phyloP scores from a whole-genome alignment of 1,140 invertebrate genomes.

The Drosophila prosaltans region DNA sequence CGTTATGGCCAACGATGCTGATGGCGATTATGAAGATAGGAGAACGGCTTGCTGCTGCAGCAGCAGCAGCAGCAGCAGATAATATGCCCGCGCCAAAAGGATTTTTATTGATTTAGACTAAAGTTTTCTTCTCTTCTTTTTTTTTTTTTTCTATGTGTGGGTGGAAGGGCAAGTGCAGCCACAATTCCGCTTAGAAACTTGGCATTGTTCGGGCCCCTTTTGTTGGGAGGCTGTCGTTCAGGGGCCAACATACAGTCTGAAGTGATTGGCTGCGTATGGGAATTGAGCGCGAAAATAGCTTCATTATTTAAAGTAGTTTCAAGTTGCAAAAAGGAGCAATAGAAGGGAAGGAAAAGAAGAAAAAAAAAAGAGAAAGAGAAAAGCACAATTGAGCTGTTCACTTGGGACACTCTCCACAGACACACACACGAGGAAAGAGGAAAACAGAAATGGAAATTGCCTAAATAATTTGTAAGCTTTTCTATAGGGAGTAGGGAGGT shows the following conservation, averaged over 20 bases:
- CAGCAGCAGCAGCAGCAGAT: conserved; percentile 1
- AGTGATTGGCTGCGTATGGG: conserved; percentile 78
- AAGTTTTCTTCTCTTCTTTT: conserved; percentile 35
- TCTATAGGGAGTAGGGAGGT: conserved; percentile 11
- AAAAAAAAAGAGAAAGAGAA: conserved; percentile 28
- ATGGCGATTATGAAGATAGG: conserved; percentile 75
- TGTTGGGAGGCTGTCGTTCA: conserved; percentile 20
- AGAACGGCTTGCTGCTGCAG: conserved; percentile 19
- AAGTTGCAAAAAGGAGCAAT: conserved; percentile 33
- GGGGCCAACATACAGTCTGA: conserved; percentile 31
- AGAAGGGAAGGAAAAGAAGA: background rate
- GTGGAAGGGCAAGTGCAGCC: background rate
- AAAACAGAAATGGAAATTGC: conserved; percentile 57
- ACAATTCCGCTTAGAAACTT: conserved; percentile 18
- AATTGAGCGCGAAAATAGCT: conserved; percentile 80
- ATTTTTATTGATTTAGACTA: conserved; percentile 53
- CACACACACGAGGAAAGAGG: conserved; percentile 1
- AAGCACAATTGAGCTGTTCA: conserved; percentile 59
- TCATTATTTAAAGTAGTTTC: conserved; percentile 78
- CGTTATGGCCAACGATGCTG: conserved; percentile 66
- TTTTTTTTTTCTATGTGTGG: background rate
- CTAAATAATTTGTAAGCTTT: conserved; percentile 78
- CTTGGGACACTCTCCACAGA: conserved; percentile 34
- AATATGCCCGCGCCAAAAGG: conserved; percentile 54
- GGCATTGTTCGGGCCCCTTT: conserved; percentile 55